Evolutionary conservation across 2,797 vertebrate genomes (phyloP).

Genomic region (Potorous gilbertii): DNA sequence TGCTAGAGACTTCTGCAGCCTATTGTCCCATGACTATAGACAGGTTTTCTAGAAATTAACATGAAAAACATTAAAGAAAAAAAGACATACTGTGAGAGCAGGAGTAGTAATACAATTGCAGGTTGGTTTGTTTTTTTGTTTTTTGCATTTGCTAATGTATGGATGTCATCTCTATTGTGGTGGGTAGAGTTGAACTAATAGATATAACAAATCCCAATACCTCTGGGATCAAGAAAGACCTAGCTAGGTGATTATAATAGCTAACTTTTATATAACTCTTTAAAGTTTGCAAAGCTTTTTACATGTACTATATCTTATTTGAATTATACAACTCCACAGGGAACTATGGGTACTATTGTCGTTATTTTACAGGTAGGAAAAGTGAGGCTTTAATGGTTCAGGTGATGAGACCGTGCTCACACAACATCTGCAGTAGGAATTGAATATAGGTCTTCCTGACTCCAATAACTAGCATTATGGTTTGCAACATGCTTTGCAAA

Average conservation of each 20-base stretch:
- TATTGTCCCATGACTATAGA: not conserved
- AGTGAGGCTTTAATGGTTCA: not conserved
- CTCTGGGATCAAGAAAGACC: not conserved
- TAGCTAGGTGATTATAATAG: not conserved
- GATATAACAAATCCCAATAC: not conserved
- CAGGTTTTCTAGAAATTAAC: not conserved
- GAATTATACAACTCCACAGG: not conserved
- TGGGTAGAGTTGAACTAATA: not conserved
- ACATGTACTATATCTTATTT: not conserved
- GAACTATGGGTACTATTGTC: not conserved
- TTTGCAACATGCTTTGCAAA: not conserved
- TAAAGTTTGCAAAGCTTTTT: not conserved
- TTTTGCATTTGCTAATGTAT: not conserved
- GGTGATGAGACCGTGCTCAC: not conserved
- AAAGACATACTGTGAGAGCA: not conserved
- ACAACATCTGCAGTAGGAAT: not conserved
- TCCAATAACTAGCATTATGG: no score
- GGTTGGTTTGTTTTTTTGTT: not conserved
- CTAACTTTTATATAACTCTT: not conserved
- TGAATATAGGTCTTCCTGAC: not conserved
- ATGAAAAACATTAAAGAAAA: not conserved
- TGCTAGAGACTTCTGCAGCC: not conserved
- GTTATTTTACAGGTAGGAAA: not conserved
- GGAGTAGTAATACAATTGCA: not conserved
- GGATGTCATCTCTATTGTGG: not conserved